These are phyloP conservation scores for Chrysopilus asiliformis DNA, from an alignment of 2,888 invertebrate species.

Conservation along the genomic window DNA sequence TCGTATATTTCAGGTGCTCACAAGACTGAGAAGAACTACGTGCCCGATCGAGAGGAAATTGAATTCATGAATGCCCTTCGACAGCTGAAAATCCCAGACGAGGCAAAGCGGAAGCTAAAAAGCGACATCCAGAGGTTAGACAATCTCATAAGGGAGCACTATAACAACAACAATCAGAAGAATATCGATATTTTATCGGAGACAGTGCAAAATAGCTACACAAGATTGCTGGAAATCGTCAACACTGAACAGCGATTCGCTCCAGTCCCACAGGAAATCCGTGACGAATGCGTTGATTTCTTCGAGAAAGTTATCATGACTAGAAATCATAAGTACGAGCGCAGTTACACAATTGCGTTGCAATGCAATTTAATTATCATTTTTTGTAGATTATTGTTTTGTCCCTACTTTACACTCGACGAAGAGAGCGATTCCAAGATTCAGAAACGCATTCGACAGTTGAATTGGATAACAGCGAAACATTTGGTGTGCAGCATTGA, in stretches of 20 bases:
- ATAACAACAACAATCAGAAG: conserved; percentile 23
- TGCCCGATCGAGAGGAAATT: conserved; percentile 27
- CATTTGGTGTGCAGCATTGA: conserved; percentile 89
- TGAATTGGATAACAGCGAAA: conserved; percentile 92
- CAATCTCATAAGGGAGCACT: conserved; percentile 26
- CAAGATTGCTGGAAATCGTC: conserved; percentile 27
- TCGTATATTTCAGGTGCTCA: conserved; percentile 2
- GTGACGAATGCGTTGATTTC: conserved; percentile 77
- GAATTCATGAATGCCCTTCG: conserved; percentile 28
- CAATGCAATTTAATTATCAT: not conserved
- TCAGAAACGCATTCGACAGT: conserved; percentile 84
- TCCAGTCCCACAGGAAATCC: conserved; percentile 43
- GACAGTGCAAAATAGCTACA: conserved; percentile 79
- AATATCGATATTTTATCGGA: conserved; percentile 77
- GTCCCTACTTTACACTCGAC: conserved; percentile 76
- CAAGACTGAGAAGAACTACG: conserved; percentile 14
- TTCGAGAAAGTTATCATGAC: conserved; percentile 91
- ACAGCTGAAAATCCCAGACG: conserved; percentile 31
- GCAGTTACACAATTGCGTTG: conserved; percentile 24
- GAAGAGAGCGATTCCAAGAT: conserved; percentile 88
- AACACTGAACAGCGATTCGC: conserved; percentile 29
- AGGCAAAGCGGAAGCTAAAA: conserved; percentile 31
- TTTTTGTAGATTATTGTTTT: conserved; percentile 64
- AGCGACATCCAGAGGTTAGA: conserved; percentile 32
- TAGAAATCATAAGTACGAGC: conserved; percentile 62